A percentile compares a stretch with the other conserved stretches of the same genome.
Conservation (phyloP, 2,797 vertebrate genomes). For the Columba guinea region DNA sequence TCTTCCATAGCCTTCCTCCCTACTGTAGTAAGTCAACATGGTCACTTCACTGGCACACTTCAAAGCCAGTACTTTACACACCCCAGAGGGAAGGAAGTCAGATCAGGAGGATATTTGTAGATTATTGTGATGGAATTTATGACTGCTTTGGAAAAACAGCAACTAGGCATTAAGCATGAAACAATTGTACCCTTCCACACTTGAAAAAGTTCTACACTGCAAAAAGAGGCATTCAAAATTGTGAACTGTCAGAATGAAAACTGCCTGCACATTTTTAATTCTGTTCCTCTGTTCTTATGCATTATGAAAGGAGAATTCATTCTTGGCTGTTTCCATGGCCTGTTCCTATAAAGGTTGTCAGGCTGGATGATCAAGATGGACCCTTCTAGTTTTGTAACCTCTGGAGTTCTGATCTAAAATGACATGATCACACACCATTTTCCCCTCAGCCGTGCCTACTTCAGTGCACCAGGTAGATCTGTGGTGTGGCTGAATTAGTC, state of each 20-base stretch:
- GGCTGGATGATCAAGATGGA: constrained; percentile 52
- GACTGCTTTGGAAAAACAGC: background rate
- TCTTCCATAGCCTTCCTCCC: background rate
- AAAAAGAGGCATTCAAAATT: background rate
- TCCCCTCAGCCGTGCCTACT: constrained; percentile 1
- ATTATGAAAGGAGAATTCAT: constrained; percentile 54
- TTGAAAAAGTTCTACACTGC: background rate
- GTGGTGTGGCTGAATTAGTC: background rate
- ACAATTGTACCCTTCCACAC: background rate
- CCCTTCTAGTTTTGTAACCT: constrained; percentile 1
- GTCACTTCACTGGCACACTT: background rate
- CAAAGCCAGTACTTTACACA: background rate
- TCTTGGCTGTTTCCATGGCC: background rate
- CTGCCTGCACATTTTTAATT: constrained; percentile 32
- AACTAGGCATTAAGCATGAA: background rate
- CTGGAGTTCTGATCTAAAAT: constrained; percentile 36
- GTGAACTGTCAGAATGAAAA: constrained; percentile 2
- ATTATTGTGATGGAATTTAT: background rate
- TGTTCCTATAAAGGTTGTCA: constrained; percentile 43
- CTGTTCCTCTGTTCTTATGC: background rate
- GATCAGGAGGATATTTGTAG: constrained; percentile 34
- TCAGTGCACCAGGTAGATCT: constrained; percentile 21
- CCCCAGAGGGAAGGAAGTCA: constrained; percentile 44
- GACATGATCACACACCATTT: constrained; percentile 7
- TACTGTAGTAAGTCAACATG: background rate